These are phyloP conservation scores for Mus minutoides DNA, from an alignment of 2,797 vertebrate species.

Conservation along the genomic window DNA sequence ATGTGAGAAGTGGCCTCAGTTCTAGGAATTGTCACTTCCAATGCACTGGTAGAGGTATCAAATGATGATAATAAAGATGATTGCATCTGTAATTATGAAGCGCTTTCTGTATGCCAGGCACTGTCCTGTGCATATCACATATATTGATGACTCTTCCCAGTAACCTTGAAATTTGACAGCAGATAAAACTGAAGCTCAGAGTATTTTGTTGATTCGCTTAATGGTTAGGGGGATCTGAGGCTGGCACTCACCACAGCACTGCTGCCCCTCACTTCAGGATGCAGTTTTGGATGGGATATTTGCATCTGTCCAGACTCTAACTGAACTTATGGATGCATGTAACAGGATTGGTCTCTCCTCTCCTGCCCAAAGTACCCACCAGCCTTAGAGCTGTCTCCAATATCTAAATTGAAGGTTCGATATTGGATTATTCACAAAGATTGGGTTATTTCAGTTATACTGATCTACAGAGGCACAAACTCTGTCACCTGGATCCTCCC, in stretches of 20 bases:
- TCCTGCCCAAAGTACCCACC: neutral
- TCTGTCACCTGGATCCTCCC: neutral
- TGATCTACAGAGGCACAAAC: neutral
- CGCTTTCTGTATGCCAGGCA: neutral
- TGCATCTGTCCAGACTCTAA: neutral
- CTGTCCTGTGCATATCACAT: neutral
- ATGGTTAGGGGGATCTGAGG: fast-evolving
- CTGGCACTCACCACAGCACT: neutral
- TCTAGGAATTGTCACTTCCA: neutral
- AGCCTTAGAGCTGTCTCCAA: neutral
- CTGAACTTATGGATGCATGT: neutral
- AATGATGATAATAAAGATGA: neutral
- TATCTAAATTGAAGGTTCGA: neutral
- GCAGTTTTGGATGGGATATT: neutral
- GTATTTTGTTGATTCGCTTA: neutral
- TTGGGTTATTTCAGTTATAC: neutral
- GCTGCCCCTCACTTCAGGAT: neutral
- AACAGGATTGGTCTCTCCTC: neutral
- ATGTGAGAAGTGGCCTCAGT: neutral
- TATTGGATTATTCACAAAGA: neutral
- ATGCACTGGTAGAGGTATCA: neutral
- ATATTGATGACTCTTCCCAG: neutral
- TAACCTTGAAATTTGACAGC: neutral
- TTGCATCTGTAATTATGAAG: neutral
- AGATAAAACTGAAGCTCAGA: neutral